These are phyloP conservation scores for Sprattus sprattus DNA, from an alignment of 2,113 vertebrate genomes.

Conservation along the genomic window DNA sequence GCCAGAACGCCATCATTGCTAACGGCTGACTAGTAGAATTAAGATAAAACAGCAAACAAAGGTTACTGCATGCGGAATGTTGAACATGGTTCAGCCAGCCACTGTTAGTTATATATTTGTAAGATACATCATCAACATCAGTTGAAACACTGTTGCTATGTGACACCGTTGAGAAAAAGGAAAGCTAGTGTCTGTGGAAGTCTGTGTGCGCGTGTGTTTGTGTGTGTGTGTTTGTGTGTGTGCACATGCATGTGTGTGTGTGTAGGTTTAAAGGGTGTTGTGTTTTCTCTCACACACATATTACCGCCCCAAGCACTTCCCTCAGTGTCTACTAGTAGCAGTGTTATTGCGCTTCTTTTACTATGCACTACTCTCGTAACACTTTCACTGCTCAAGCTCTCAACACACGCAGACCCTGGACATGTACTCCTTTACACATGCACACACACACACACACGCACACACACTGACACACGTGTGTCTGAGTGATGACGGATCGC, in stretches of 20 bases:
- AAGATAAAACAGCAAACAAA: slow-evolving; percentile 14
- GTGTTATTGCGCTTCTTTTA: too few species aligned
- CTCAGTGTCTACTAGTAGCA: neutral
- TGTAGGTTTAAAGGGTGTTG: neutral
- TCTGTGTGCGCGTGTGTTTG: too few species aligned
- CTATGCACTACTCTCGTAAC: neutral
- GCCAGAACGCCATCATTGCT: neutral
- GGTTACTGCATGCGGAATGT: neutral
- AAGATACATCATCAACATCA: neutral
- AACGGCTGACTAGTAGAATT: neutral
- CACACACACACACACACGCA: neutral
- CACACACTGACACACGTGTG: neutral
- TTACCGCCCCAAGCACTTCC: neutral
- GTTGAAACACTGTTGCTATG: neutral
- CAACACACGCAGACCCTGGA: neutral
- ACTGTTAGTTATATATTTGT: neutral
- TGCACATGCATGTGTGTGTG: neutral
- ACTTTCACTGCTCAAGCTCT: neutral
- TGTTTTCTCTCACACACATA: neutral
- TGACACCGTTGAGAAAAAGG: neutral
- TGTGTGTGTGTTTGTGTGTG: too few species aligned
- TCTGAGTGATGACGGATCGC: slow-evolving; percentile 1
- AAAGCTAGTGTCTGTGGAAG: too few species aligned
- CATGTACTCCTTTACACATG: neutral
- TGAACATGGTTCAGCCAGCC: neutral